A percentile compares a stretch with the other conserved stretches of the same genome.
phyloP scores from a whole-genome alignment of 1,140 invertebrate genomes.

The Globodera rostochiensis region DNA sequence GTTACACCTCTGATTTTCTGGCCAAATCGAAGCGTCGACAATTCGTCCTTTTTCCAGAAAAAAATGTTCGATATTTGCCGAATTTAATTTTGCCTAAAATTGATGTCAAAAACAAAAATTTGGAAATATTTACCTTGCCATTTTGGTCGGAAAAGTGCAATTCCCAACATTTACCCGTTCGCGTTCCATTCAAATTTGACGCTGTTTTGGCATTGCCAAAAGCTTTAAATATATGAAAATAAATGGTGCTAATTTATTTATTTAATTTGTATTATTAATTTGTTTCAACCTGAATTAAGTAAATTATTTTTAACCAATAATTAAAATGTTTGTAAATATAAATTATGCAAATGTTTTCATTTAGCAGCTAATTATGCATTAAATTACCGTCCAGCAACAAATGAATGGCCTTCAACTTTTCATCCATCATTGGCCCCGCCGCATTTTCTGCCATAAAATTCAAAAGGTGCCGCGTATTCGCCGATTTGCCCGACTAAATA shows the following conservation, averaged over 20 bases:
- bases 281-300: not conserved
- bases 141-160: constrained; percentile 69
- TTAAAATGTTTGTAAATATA: not conserved
- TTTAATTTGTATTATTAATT: too few relatives aligned
- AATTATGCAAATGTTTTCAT: too few relatives aligned
- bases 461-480: constrained; percentile 94
- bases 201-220: constrained; percentile 99
- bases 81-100: constrained; percentile 16
- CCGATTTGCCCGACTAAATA: constrained; percentile 84
- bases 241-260: too few relatives aligned
- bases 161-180: constrained; percentile 96
- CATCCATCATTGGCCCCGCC: constrained; percentile 72
- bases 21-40: constrained; percentile 77
- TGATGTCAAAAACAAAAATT: not conserved
- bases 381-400: constrained; percentile 78
- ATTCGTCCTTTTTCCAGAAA: constrained; percentile 94
- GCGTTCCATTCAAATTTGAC: constrained; percentile 93
- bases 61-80: constrained; percentile 96
- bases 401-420: constrained; percentile 87
- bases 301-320: not conserved
- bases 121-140: constrained; percentile 1
- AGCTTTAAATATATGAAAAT: constrained; percentile 71
- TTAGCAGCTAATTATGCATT: constrained; percentile 51
- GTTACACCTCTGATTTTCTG: constrained; percentile 3
- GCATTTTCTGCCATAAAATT: constrained; percentile 96